Percentiles rank a stretch among this genome's conserved stretches.
These are phyloP conservation scores for Falco cherrug DNA, from an alignment of 2,797 vertebrate genomes.

Conservation along the genomic window DNA sequence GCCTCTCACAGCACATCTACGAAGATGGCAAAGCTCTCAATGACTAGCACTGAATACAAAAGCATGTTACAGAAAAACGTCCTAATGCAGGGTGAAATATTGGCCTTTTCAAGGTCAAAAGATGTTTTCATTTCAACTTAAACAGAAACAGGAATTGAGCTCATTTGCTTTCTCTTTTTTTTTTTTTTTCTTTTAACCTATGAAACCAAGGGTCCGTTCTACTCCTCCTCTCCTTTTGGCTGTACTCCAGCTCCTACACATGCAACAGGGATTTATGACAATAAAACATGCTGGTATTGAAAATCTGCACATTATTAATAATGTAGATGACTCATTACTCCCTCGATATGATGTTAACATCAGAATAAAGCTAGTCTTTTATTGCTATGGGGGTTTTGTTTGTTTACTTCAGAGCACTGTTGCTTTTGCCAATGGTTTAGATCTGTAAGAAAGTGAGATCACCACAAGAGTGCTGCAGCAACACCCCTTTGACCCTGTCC, in stretches of 20 bases:
- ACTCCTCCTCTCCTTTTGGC: conserved; percentile 18
- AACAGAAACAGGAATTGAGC: neutral
- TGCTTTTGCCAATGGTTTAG: conserved; percentile 27
- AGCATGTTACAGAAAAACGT: neutral
- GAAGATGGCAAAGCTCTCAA: neutral
- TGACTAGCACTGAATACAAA: neutral
- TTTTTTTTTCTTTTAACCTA: neutral
- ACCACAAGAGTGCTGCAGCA: neutral
- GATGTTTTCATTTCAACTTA: neutral
- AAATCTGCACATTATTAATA: conserved; percentile 58
- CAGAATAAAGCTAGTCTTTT: conserved; percentile 26
- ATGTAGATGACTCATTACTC: conserved; percentile 38
- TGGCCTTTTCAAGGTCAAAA: neutral
- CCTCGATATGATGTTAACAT: conserved; percentile 6
- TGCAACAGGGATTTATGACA: conserved; percentile 8
- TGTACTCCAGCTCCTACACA: conserved; percentile 23
- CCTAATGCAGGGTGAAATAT: neutral
- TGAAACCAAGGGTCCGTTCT: neutral
- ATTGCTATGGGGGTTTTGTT: conserved; percentile 27
- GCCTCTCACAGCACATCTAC: neutral
- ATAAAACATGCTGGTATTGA: conserved; percentile 36
- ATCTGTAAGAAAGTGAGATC: conserved; percentile 32
- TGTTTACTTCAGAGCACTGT: conserved; percentile 44
- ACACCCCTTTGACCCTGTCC: neutral
- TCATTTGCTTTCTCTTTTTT: neutral